Conservation (phyloP, 2,797 vertebrate species). For the Peromyscus aztecus region DNA sequence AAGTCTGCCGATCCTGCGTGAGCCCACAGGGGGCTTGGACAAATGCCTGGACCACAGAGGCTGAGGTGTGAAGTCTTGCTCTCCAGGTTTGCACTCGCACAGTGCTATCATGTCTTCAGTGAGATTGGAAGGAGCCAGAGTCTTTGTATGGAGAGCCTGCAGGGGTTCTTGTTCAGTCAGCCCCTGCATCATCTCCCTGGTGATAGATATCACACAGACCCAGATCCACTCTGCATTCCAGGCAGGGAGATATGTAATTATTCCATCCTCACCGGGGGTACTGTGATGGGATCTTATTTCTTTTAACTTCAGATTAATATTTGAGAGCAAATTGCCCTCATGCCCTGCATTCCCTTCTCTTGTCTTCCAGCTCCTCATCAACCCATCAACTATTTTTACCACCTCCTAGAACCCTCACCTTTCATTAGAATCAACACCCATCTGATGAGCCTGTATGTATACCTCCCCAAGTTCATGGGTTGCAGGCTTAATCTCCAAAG, state of each 20-base stretch:
- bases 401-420: not conserved
- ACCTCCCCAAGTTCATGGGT: not conserved
- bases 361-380: not conserved
- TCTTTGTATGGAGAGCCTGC: not conserved
- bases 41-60: not conserved
- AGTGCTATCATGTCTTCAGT: not conserved
- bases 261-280: not conserved
- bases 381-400: not conserved
- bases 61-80: not conserved
- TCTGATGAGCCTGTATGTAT: not conserved
- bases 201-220: not conserved
- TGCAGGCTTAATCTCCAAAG: not conserved
- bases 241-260: constrained; percentile 32
- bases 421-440: not conserved
- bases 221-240: constrained; percentile 40
- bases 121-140: not conserved
- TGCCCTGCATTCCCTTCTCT: not conserved
- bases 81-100: not conserved
- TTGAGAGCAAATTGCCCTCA: constrained; percentile 24
- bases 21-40: not conserved
- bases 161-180: constrained; percentile 7
- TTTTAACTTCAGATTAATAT: constrained; percentile 57
- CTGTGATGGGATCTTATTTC: not conserved
- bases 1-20: not conserved
- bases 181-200: not conserved